phyloP scores from a whole-genome alignment of 2,888 invertebrate genomes.

The Xanthorhoe designata region DNA sequence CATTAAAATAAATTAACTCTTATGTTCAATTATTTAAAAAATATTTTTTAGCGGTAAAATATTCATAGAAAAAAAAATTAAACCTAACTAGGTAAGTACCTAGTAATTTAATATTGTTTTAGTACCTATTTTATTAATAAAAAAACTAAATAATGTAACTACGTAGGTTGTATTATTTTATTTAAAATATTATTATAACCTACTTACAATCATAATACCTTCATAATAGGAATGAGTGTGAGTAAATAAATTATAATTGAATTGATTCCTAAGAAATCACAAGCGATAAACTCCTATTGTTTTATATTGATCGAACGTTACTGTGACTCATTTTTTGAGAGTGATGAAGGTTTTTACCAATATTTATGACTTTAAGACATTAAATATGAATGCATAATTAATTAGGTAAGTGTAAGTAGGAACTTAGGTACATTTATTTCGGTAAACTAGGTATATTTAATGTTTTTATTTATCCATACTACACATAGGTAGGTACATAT shows the following conservation, averaged over 20 bases:
- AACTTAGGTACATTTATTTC: background rate
- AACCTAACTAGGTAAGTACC: no score
- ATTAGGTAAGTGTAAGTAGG: no score
- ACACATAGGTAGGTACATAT: no score
- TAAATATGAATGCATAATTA: background rate
- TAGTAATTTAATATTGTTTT: no score
- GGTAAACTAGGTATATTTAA: background rate
- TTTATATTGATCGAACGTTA: background rate
- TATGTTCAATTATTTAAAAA: no score
- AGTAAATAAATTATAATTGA: background rate
- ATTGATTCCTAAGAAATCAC: slow-evolving; percentile 4
- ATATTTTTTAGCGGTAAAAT: no score
- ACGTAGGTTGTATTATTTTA: background rate
- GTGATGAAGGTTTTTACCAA: background rate
- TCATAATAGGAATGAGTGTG: background rate
- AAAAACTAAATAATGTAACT: background rate
- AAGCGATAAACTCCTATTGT: slow-evolving; percentile 1
- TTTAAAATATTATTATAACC: no score
- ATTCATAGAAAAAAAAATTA: background rate
- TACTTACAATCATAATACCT: no score
- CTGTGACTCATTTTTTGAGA: background rate
- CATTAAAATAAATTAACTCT: no score
- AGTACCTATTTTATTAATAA: no score
- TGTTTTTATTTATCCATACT: background rate
- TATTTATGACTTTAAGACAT: background rate